Evolutionary conservation across 1,140 invertebrate species (phyloP), one percentile per base, ranked within the genome.

Genomic region (Diorhabda sublineata): DNA sequence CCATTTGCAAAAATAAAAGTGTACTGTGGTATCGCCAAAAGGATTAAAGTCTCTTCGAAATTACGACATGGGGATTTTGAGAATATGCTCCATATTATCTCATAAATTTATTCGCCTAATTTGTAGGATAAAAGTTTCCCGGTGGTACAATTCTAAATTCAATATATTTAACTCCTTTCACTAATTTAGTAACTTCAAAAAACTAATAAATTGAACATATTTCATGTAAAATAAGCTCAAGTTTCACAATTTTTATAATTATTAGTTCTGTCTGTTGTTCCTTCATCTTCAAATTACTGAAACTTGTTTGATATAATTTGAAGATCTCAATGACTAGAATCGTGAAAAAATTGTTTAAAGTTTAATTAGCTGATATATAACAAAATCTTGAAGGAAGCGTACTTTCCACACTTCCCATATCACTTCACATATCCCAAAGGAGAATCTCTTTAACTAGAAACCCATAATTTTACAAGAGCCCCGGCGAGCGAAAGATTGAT

Each of bases 1-100:
- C 47, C 47, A 52, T 52, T 52, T 52, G 47, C n/a, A 52, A 52
- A n/a, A 52, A 52, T 52, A 52, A 52, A 52, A 52, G 47, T 52
- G 47, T 52, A 8, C 47, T 52, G 47, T 6, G n/a, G 47, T n/a
- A 52, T 52, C n/a, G n/a, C 47, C 6, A n/a, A 6, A n/a, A 52
- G 47, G 47, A 52, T 52, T 52, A 52, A 52, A n/a, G 6, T 52
- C 47, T 52, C 6, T 52, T 52, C 47, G 47, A n/a, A 52, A 52
- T 52, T 52, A 52, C n/a, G 47, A 52, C 47, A 52, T n/a, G 47
- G 4, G 47, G 47, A 52, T 52, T 52, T 52, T 52, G n/a, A 52
- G 47, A n/a, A 52, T 52, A 52, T 52, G 6, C 47, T 52, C 47
- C 47, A 52, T n/a, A 52, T 52, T 52, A 52, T 8, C 6, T 52